Evolutionary conservation across 35 echinoderm and acorn worm genomes (phyloP).

Genomic region (Ophiothrix spiculata): DNA sequence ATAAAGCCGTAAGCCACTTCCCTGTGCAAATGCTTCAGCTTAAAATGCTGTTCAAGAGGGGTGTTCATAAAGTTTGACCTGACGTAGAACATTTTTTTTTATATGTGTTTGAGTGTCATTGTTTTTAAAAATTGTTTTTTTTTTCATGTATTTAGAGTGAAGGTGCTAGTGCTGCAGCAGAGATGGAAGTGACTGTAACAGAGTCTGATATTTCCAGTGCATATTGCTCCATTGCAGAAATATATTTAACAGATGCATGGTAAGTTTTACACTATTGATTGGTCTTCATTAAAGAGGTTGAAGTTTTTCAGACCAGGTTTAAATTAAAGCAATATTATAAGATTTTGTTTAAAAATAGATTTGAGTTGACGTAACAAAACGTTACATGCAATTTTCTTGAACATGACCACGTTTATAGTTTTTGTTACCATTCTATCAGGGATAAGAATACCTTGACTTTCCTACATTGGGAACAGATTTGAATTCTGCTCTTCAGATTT

Average conservation of each 20-base stretch:
- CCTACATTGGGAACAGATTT: too few species aligned
- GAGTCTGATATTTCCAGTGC: constrained; percentile 69
- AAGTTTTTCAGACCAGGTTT: too few species aligned
- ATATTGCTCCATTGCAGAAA: constrained; percentile 92
- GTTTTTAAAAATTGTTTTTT: neutral
- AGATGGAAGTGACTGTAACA: constrained; percentile 13
- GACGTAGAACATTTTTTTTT: neutral
- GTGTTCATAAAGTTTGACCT: neutral
- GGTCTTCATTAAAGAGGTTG: too few species aligned
- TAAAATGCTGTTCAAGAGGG: neutral
- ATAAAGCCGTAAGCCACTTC: neutral
- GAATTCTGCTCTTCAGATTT: too few species aligned
- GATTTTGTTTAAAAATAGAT: too few species aligned
- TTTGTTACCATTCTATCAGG: too few species aligned
- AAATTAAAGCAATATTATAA: too few species aligned
- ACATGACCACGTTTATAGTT: too few species aligned
- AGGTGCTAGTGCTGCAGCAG: constrained; percentile 38
- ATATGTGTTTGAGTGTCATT: neutral
- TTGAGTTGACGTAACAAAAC: too few species aligned
- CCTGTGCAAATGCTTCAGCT: neutral
- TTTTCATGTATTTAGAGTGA: constrained; percentile 23
- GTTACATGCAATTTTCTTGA: too few species aligned
- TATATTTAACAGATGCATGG: constrained; percentile 95
- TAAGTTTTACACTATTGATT: constrained; percentile 46
- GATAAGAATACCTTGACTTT: too few species aligned